Evolutionary conservation across 1,140 invertebrate genomes (phyloP).

Genomic region (Lordiphosa stackelbergi): DNA sequence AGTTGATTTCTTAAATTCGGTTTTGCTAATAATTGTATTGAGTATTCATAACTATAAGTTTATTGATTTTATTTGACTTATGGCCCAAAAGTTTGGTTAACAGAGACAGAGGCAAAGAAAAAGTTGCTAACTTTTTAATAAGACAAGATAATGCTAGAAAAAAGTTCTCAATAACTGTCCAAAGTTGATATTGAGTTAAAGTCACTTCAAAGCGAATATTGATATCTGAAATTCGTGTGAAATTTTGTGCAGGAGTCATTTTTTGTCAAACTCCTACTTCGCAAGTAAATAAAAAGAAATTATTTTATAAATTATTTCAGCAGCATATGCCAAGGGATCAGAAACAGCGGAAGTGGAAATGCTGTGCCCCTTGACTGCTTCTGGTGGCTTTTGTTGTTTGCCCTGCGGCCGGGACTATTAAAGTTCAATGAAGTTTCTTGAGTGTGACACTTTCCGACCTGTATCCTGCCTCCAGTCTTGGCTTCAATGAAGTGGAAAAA

Average conservation of each 20-base stretch:
- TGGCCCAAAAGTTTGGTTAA: background rate
- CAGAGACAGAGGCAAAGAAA: background rate
- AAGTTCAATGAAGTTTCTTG: conserved; percentile 70
- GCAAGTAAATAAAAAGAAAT: no score
- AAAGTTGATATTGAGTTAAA: conserved; percentile 14
- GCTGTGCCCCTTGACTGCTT: conserved; percentile 18
- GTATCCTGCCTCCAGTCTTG: conserved; percentile 6
- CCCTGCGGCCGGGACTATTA: conserved; percentile 53
- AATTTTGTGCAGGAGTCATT: no score
- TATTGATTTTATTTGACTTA: background rate
- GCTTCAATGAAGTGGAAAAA: conserved; percentile 68
- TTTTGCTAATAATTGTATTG: conserved; percentile 15
- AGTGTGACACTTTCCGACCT: conserved; percentile 52
- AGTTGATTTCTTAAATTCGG: conserved; percentile 24
- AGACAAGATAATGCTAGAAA: conserved; percentile 15
- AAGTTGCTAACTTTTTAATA: conserved; percentile 21
- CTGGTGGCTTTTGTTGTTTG: conserved; percentile 47
- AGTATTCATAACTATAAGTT: conserved; percentile 18
- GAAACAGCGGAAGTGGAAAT: conserved; percentile 25
- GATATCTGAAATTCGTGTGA: background rate
- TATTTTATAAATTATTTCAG: no score
- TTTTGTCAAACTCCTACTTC: no score
- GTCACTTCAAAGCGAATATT: background rate
- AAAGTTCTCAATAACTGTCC: conserved; percentile 26
- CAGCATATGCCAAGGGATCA: conserved; percentile 25